Conservation (phyloP, 2,888 invertebrate species). For the Shargacucullia verbasci region DNA sequence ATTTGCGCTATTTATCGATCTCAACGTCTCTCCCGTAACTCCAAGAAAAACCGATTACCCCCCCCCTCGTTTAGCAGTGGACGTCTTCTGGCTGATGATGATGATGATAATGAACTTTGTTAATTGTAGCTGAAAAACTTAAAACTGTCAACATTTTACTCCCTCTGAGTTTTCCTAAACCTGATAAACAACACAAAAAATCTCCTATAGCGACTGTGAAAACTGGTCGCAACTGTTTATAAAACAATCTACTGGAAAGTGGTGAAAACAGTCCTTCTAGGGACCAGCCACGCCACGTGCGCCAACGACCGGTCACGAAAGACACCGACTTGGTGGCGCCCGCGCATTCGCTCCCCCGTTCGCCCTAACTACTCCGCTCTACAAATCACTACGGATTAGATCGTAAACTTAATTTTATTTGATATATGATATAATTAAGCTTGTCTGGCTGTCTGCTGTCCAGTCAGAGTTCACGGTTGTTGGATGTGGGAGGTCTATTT, state of each 20-base stretch:
- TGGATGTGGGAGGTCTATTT: conserved; percentile 60
- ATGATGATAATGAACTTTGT: too few relatives aligned
- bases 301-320: conserved; percentile 45
- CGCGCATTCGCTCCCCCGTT: conserved; percentile 29
- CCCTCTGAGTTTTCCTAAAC: background rate
- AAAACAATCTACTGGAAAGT: conserved; percentile 28
- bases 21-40: too few relatives aligned
- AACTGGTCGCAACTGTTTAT: background rate
- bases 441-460: conserved; percentile 41
- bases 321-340: conserved; percentile 54
- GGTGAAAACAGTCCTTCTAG: conserved; percentile 48
- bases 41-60: too few relatives aligned
- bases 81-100: too few relatives aligned
- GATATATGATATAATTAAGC: conserved; percentile 64
- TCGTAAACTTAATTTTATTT: conserved; percentile 50
- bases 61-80: too few relatives aligned
- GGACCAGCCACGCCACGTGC: conserved; percentile 48
- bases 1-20: too few relatives aligned
- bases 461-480: conserved; percentile 59
- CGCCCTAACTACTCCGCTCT: conserved; percentile 38
- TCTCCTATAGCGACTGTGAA: too few relatives aligned
- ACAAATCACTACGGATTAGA: conserved; percentile 51
- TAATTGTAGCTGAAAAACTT: too few relatives aligned
- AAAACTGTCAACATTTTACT: too few relatives aligned
- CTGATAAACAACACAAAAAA: too few relatives aligned